Evolutionary conservation across 1,140 invertebrate genomes (phyloP).

Genomic region (Drosophila nannoptera): DNA sequence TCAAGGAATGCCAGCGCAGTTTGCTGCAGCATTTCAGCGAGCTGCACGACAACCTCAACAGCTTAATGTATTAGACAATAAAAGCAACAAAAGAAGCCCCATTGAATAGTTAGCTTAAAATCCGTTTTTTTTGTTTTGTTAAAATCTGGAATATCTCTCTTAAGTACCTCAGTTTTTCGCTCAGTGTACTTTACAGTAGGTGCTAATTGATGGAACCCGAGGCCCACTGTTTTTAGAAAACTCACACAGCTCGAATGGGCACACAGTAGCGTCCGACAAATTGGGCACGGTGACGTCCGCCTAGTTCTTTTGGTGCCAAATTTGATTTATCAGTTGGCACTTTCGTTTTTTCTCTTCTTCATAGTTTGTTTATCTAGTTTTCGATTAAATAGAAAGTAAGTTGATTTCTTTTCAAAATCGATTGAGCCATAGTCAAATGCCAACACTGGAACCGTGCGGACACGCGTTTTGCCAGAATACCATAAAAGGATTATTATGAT

Average conservation of each 20-base stretch:
- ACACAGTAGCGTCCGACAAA: slow-evolving; percentile 43
- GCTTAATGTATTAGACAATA: slow-evolving; percentile 50
- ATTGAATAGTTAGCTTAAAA: too few species aligned
- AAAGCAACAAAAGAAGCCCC: neutral
- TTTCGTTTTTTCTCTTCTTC: slow-evolving; percentile 52
- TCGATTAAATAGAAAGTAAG: slow-evolving; percentile 45
- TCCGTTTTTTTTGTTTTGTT: too few species aligned
- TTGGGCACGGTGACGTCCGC: slow-evolving; percentile 6
- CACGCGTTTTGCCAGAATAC: slow-evolving; percentile 7
- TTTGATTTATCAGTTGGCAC: slow-evolving; percentile 37
- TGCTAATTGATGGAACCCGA: slow-evolving; percentile 66
- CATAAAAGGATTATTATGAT: neutral
- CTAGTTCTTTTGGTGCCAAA: slow-evolving; percentile 30
- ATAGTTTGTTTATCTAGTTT: neutral
- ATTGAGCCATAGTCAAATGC: slow-evolving; percentile 21
- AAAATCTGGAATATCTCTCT: neutral
- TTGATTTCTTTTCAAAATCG: slow-evolving; percentile 3
- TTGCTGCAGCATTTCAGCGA: slow-evolving; percentile 64
- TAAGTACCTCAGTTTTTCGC: neutral
- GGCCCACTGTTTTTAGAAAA: slow-evolving; percentile 27
- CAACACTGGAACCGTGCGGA: slow-evolving; percentile 13
- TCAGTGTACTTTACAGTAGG: slow-evolving; percentile 29
- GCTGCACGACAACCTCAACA: slow-evolving; percentile 54
- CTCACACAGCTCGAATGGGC: slow-evolving; percentile 27
- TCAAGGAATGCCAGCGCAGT: slow-evolving; percentile 82